Base-by-base conservation (phyloP, 2,797 vertebrate species). In the Cirrhinus molitorella region DNA sequence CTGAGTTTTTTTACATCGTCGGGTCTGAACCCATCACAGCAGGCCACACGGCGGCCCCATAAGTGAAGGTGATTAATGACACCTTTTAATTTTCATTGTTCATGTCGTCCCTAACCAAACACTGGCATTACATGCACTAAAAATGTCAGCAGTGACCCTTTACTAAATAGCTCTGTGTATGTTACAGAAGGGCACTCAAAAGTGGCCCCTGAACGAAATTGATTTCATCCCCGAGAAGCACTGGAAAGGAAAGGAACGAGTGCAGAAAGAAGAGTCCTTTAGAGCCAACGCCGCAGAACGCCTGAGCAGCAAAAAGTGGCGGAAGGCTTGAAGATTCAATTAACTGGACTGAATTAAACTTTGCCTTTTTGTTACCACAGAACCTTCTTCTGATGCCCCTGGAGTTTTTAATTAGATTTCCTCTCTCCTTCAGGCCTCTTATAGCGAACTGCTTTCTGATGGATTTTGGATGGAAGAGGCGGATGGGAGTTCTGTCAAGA, bases 271-370 rank as follows among this genome's bases (percentile, higher is more conserved):
- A 83, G 76, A 43, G 83, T 47, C 57, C 81, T 87, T 83, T 59
- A 65, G 67, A 67, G 40, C 37, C 37, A 28, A 61, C 17, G 47
- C 77, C 3, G 19, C 82, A 49, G 63, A 61, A 73, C 34, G 78
- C 59, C 74, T 67, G 45, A 74, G 25, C 76, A 82, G 71, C 71
- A 84, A 75, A 87, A 87, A 88, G 85, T 86, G 86, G 61, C 28
- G 72, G 77, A 55, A 61, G 37, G 72, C 83, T 83, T 79, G 59
- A 85, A 83, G 85, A 88, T 89, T 89, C 80, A 88, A 83, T 91
- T 90, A 90, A 88, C 86, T 85, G 37, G 84, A 81, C 79, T 81
- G 43, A 86, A 90, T 90, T 89, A 85, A 88, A 87, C 82, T 86
- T 86, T 76, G 73, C 74, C 53, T 88, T 86, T 88, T 87, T 88